Percentiles rank a stretch among this genome's conserved stretches.
Conservation (phyloP, 2,113 vertebrate genomes). For the Mormoops blainvillei region DNA sequence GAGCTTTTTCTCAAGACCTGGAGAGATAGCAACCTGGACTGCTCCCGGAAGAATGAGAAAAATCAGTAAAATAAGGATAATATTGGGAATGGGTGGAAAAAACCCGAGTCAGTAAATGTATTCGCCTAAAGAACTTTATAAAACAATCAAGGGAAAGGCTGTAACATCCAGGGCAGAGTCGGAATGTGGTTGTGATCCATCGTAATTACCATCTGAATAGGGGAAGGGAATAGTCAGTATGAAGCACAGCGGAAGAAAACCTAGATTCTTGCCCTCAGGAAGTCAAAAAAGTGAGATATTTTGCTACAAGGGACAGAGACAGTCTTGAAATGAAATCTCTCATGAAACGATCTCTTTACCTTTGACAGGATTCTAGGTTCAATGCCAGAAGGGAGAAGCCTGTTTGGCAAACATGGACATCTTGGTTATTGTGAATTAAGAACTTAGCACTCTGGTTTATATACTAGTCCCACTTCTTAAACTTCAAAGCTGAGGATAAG, state of each 20-base stretch:
- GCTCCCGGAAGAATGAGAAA: not conserved
- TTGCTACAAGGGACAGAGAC: not conserved
- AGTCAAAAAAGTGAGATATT: not conserved
- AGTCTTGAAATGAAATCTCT: not conserved
- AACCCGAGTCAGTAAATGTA: not conserved
- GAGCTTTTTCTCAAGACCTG: not conserved
- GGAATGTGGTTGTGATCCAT: not conserved
- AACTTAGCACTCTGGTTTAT: not conserved
- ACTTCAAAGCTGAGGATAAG: not conserved
- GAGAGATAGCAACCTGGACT: not conserved
- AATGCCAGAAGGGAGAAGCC: not conserved
- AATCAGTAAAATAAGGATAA: not conserved
- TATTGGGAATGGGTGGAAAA: not conserved
- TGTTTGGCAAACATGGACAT: not conserved
- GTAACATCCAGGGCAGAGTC: not conserved
- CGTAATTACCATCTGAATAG: not conserved
- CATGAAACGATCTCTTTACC: not conserved
- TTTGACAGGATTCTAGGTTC: not conserved
- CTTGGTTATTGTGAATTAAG: not conserved
- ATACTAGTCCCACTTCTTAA: not conserved
- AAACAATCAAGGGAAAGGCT: not conserved
- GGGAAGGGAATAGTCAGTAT: not conserved
- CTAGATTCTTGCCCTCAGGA: not conserved
- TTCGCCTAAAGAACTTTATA: not conserved
- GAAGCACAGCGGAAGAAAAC: not conserved